Evolutionary conservation across 2,797 vertebrate genomes (phyloP).

Genomic region (Periophthalmus magnuspinnatus): DNA sequence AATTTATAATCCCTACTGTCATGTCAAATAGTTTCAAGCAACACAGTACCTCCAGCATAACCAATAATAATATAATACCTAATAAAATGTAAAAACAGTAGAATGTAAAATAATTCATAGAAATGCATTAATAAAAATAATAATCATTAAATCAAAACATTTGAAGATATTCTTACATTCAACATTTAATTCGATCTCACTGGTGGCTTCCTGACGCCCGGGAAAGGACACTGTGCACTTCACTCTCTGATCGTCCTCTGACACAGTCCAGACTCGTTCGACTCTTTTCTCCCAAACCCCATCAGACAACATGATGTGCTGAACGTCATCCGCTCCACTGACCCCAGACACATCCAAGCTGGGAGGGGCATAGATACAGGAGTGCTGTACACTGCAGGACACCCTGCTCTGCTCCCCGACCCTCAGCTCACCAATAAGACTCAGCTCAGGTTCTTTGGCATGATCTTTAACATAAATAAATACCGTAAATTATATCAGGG

Average conservation of each 20-base stretch:
- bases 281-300: constrained; percentile 55
- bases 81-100: background rate
- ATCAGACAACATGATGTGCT: constrained; percentile 31
- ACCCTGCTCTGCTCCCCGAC: constrained; percentile 54
- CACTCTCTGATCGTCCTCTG: constrained; percentile 42
- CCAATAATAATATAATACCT: background rate
- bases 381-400: constrained; percentile 53
- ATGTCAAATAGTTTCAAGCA: background rate
- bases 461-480: constrained; percentile 32
- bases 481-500: background rate
- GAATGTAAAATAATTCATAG: background rate
- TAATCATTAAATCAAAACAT: background rate
- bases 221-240: constrained; percentile 45
- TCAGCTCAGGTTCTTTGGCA: constrained; percentile 46
- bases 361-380: constrained; percentile 49
- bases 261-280: constrained; percentile 32
- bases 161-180: constrained; percentile 56
- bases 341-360: constrained; percentile 28
- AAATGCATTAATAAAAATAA: background rate
- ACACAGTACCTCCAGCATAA: too few relatives aligned
- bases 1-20: too few relatives aligned
- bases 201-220: constrained; percentile 41
- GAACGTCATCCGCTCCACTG: background rate
- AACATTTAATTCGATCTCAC: constrained; percentile 41
- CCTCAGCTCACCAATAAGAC: constrained; percentile 28